phyloP scores from a whole-genome alignment of 2,888 invertebrate species.

The Cyrtodaria siliqua region DNA sequence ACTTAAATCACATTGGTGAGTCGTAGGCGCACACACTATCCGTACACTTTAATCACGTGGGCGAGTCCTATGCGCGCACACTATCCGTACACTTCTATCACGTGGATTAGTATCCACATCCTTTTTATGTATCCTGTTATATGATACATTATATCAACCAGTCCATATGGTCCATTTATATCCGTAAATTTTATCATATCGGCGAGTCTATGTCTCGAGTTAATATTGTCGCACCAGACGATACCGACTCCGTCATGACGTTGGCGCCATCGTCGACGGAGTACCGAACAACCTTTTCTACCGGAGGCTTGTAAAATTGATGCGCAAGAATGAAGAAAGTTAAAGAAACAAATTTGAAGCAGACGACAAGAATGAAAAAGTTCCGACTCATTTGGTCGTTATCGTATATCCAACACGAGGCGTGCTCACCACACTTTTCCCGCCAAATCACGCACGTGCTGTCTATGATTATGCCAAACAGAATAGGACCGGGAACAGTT shows the following conservation, averaged over 20 bases:
- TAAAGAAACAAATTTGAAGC: conserved; percentile 55
- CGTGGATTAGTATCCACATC: too few species aligned
- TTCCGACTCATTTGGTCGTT: conserved; percentile 87
- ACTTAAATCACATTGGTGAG: too few species aligned
- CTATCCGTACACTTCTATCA: too few species aligned
- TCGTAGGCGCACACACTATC: too few species aligned
- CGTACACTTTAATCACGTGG: too few species aligned
- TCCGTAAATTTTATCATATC: not conserved
- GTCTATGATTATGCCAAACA: conserved; percentile 91
- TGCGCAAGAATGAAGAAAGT: conserved; percentile 89
- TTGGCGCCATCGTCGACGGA: conserved; percentile 17
- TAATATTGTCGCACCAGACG: conserved; percentile 25
- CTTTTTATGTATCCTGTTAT: too few species aligned
- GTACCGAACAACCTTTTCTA: conserved; percentile 35
- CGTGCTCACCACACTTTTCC: conserved; percentile 88
- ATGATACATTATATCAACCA: too few species aligned
- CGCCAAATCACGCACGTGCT: conserved; percentile 90
- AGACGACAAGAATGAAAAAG: conserved; percentile 52
- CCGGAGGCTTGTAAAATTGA: conserved; percentile 87
- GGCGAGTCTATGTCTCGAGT: conserved; percentile 16
- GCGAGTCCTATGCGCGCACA: too few species aligned
- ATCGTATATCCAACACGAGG: conserved; percentile 90
- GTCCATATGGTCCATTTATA: too few species aligned
- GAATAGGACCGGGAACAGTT: conserved; percentile 89
- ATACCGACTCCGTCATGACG: conserved; percentile 13